A percentile compares a stretch with the other conserved stretches of the same genome.
These are phyloP conservation scores for Brachionus koreanus DNA, from an alignment of 1,140 invertebrate genomes.

Conservation along the genomic window DNA sequence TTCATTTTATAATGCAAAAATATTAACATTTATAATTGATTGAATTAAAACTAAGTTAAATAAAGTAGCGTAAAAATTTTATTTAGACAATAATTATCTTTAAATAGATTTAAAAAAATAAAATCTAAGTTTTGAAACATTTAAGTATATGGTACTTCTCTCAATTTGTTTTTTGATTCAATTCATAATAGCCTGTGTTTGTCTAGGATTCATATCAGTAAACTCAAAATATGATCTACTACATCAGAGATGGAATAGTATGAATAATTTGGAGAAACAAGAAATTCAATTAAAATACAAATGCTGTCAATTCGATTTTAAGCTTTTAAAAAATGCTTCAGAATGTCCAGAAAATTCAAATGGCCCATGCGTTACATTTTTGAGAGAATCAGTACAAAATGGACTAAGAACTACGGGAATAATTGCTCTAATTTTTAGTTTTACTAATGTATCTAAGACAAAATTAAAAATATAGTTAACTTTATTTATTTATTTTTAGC, in stretches of 20 bases:
- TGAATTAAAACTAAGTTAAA: background rate
- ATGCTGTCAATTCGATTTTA: slow-evolving; percentile 75
- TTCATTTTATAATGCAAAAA: background rate
- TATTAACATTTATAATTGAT: background rate
- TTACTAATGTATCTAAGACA: slow-evolving; percentile 78
- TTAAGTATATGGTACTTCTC: slow-evolving; percentile 88
- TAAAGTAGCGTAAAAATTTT: too few species aligned
- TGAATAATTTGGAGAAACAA: slow-evolving; percentile 46
- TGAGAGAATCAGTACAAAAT: slow-evolving; percentile 74
- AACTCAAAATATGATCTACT: slow-evolving; percentile 77
- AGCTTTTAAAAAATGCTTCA: slow-evolving; percentile 47
- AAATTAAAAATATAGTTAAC: background rate
- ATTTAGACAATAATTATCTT: too few species aligned
- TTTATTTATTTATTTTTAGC: slow-evolving; percentile 65
- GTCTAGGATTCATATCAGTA: slow-evolving; percentile 75
- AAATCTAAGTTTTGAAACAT: background rate
- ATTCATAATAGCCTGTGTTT: slow-evolving; percentile 88
- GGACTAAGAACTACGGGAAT: slow-evolving; percentile 85
- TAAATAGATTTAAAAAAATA: too few species aligned
- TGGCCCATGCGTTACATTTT: slow-evolving; percentile 68
- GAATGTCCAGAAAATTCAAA: slow-evolving; percentile 40
- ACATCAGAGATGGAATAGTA: slow-evolving; percentile 58
- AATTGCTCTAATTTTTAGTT: slow-evolving; percentile 90
- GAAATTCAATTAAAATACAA: slow-evolving; percentile 68
- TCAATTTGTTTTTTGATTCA: slow-evolving; percentile 81